A percentile compares a stretch with the other conserved stretches of the same genome.
These are phyloP conservation scores for Brenthis daphne DNA, from an alignment of 2,888 invertebrate genomes.

Conservation along the genomic window DNA sequence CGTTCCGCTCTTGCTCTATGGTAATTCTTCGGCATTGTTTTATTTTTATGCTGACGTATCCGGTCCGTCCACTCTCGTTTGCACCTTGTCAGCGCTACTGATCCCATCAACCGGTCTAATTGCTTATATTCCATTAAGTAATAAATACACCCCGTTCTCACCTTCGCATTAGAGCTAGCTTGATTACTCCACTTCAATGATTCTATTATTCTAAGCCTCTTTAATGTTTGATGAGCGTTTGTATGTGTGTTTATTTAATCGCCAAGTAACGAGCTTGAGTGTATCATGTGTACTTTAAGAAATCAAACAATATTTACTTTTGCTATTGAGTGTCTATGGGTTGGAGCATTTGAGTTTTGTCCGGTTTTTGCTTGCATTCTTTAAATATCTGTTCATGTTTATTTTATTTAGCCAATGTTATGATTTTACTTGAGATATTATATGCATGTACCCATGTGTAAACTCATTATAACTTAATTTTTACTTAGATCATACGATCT, in stretches of 20 bases:
- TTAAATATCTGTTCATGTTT: constrained; percentile 11
- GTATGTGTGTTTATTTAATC: constrained; percentile 55
- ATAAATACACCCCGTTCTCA: constrained; percentile 75
- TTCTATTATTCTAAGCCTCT: constrained; percentile 73
- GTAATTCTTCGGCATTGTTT: constrained; percentile 78
- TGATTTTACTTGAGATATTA: constrained; percentile 1
- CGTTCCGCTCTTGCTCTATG: constrained; percentile 78
- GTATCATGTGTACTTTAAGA: constrained; percentile 62
- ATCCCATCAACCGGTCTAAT: constrained; percentile 77
- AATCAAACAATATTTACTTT: constrained; percentile 40
- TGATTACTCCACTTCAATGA: constrained; percentile 73
- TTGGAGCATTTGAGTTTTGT: constrained; percentile 9
- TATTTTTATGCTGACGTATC: constrained; percentile 71
- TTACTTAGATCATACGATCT: neutral
- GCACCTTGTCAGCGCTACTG: constrained; percentile 81
- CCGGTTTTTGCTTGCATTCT: constrained; percentile 29
- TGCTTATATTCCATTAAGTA: constrained; percentile 81
- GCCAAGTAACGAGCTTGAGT: constrained; percentile 58
- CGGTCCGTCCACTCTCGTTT: constrained; percentile 77
- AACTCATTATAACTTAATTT: neutral
- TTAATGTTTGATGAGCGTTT: constrained; percentile 68
- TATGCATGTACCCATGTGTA: neutral
- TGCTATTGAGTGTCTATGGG: constrained; percentile 24
- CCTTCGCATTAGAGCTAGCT: constrained; percentile 69
- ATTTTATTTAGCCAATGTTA: constrained; percentile 1